Base-by-base conservation (phyloP, 2,888 invertebrate genomes). In the Diadromus collaris region DNA sequence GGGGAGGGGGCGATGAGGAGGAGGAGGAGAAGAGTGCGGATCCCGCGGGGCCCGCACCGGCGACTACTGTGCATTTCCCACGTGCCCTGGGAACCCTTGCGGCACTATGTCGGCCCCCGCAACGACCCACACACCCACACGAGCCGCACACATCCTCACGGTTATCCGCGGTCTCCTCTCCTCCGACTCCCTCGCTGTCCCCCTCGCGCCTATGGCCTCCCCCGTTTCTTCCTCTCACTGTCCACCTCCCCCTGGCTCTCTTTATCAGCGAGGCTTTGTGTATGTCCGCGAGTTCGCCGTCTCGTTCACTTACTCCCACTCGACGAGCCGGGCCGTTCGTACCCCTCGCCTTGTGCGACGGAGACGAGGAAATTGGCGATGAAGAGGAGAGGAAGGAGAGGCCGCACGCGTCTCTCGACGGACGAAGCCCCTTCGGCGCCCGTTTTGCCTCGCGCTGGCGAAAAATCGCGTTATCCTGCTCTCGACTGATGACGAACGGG, bases 11-110 rank as follows among this genome's bases (percentile, higher is more conserved):
- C 85, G 85, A 85, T 86, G 86, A 80, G 85, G 86, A 85, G 86
- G 87, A 85, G 85, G 44, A 68, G 69, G 72, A 29, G 81, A 83
- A 48, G 70, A 79, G 79, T 78, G 81, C 77, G 81, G 81, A 81
- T 73, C 81, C 78, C 78, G 78, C 81, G 87, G 87, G 86, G 86
- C 86, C 86, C 72, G 90, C 65, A 67, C 73, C 44, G 64, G 46
- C 90, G 91, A 92, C 93, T 93, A 92, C 93, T 92, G 93, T 93
- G 92, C 93, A 93, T 92, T 93, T 93, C 93, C 93, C 93, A 93
- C 93, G 92, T 92, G 92, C 90, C 91, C 91, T 91, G 91, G 91
- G 90, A 90, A 90, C 90, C 90, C 90, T 90, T 89, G 91, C 91
- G 91, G 90, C 90, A 88, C 86, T 91, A 88, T 89, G 88, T 90